phyloP scores from a whole-genome alignment of 2,888 invertebrate species.

The Dicyrtoma fusca region DNA sequence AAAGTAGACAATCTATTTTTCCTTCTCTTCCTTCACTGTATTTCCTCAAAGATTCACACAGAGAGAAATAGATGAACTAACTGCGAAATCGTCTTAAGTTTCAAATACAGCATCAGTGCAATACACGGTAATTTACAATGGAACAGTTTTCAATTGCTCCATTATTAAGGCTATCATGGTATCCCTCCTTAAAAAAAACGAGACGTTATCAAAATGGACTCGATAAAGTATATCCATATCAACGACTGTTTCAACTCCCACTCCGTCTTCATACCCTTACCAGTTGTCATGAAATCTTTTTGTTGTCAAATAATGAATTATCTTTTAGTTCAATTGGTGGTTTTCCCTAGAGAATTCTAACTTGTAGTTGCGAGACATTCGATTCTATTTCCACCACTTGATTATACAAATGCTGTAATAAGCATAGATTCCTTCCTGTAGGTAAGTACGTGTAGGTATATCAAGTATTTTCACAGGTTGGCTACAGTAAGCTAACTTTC shows the following conservation, averaged over 20 bases:
- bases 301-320: conserved; percentile 25
- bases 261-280: background rate
- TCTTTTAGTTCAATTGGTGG: conserved; percentile 20
- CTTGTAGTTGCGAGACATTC: conserved; percentile 2
- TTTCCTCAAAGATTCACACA: background rate
- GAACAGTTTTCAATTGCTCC: background rate
- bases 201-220: conserved; percentile 1
- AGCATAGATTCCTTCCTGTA: too few relatives aligned
- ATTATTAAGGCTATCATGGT: conserved; percentile 4
- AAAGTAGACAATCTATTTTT: conserved; percentile 5
- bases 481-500: too few relatives aligned
- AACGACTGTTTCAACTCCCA: background rate
- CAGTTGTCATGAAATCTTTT: conserved; percentile 16
- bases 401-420: too few relatives aligned
- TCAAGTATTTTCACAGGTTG: too few relatives aligned
- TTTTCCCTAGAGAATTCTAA: conserved; percentile 39
- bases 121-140: background rate
- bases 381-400: conserved; percentile 19
- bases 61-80: conserved; percentile 12
- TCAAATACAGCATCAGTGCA: background rate
- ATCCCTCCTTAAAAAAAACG: background rate
- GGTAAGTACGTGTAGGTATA: background rate
- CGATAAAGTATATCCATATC: too few relatives aligned
- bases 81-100: conserved; percentile 12
- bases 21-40: background rate